A percentile compares a stretch with the other conserved stretches of the same genome.
Evolutionary conservation across 2,888 invertebrate genomes (phyloP).

Genomic region (Anodontia alba): DNA sequence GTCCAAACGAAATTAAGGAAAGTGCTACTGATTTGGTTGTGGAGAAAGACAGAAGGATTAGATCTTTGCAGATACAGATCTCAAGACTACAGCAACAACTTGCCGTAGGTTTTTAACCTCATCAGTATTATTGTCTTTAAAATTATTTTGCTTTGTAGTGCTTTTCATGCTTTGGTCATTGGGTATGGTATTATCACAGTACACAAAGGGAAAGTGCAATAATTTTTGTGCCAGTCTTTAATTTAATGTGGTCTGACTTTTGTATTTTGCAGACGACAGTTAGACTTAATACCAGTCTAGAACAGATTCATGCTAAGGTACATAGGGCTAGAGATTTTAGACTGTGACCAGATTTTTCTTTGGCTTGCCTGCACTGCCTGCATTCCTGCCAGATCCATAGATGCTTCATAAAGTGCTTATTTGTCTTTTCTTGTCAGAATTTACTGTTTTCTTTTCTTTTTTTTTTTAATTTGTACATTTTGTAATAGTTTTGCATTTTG

Average conservation of each 20-base stretch:
- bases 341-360: not conserved
- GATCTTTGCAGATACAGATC: constrained; percentile 73
- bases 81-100: constrained; percentile 72
- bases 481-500: no score
- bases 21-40: constrained; percentile 43
- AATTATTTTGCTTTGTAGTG: not conserved
- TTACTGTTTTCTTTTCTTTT: no score
- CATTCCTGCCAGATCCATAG: constrained; percentile 19
- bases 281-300: not conserved
- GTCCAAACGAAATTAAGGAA: not conserved
- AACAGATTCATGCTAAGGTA: constrained; percentile 20
- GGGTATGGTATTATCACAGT: not conserved
- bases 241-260: not conserved
- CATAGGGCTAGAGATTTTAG: constrained; percentile 14
- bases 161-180: not conserved
- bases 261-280: constrained; percentile 33
- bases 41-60: constrained; percentile 69
- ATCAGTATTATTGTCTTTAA: not conserved
- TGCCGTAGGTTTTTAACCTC: constrained; percentile 71
- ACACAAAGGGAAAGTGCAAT: constrained; percentile 25
- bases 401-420: not conserved
- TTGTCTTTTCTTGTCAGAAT: no score
- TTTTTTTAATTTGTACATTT: no score
- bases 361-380: constrained; percentile 14
- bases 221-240: not conserved